Conservation (phyloP, 1,140 invertebrate genomes). For the Zaprionus taronus region DNA sequence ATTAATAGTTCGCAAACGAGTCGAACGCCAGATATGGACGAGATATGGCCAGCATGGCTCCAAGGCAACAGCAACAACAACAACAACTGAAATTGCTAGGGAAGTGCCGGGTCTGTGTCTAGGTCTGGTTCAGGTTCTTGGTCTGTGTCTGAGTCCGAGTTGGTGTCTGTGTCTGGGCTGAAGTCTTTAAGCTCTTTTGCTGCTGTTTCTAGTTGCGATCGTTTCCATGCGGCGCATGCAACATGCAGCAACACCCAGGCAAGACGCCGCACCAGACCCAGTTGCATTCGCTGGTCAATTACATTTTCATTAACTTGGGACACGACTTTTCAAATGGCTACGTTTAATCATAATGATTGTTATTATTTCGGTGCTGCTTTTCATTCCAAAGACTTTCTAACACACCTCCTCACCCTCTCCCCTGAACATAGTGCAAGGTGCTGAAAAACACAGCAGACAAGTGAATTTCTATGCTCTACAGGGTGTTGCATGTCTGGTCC, state of each 20-base stretch:
- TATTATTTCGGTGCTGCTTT: slow-evolving; percentile 64
- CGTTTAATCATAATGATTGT: slow-evolving; percentile 84
- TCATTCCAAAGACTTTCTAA: slow-evolving; percentile 54
- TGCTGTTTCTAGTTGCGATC: slow-evolving; percentile 43
- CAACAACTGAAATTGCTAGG: slow-evolving; percentile 9
- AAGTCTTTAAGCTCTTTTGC: slow-evolving; percentile 40
- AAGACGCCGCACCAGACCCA: slow-evolving; percentile 26
- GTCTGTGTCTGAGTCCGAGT: not conserved
- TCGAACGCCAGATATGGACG: slow-evolving; percentile 75
- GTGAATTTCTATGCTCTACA: not conserved
- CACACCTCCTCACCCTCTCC: not conserved
- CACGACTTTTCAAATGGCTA: slow-evolving; percentile 81
- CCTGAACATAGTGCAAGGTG: slow-evolving; percentile 48
- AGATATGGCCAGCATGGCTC: slow-evolving; percentile 64
- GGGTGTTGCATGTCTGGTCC: not conserved
- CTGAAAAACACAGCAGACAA: not conserved
- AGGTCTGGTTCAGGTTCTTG: slow-evolving; percentile 15
- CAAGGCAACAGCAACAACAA: slow-evolving; percentile 39
- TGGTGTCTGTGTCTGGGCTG: not conserved
- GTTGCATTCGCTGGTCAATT: slow-evolving; percentile 77
- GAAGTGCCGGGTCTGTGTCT: slow-evolving; percentile 26
- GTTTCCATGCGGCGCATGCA: slow-evolving; percentile 31
- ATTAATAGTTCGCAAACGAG: slow-evolving; percentile 82
- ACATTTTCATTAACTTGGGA: slow-evolving; percentile 84
- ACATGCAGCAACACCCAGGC: slow-evolving; percentile 50